Evolutionary conservation across 2,888 invertebrate species (phyloP).

Genomic region (Ormyrus nitidulus): DNA sequence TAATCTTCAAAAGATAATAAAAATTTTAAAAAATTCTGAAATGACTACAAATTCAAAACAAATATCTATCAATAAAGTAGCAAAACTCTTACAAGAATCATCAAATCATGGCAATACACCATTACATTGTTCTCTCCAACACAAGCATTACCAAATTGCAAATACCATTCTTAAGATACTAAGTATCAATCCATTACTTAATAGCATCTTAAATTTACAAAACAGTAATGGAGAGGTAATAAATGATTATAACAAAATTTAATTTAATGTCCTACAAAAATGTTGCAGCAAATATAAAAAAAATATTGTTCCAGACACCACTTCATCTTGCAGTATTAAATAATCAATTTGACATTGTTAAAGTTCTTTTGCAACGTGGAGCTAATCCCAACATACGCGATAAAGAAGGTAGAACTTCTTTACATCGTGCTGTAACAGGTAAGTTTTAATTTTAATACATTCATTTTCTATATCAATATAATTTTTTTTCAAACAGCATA

Average conservation of each 20-base stretch:
- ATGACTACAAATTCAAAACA: slow-evolving; percentile 6
- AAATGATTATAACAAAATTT: no score
- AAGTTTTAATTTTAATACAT: slow-evolving; percentile 30
- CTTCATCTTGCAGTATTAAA: slow-evolving; percentile 75
- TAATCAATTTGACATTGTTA: slow-evolving; percentile 72
- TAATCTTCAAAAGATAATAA: slow-evolving; percentile 60
- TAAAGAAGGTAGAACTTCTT: slow-evolving; percentile 73
- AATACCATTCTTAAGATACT: slow-evolving; percentile 74
- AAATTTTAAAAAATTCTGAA: slow-evolving; percentile 58
- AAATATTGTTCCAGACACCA: slow-evolving; percentile 67
- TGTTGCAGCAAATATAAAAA: neutral
- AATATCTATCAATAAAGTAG: slow-evolving; percentile 63
- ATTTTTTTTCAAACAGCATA: no score
- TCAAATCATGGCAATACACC: slow-evolving; percentile 77
- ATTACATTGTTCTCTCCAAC: slow-evolving; percentile 76
- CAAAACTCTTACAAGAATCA: slow-evolving; percentile 73
- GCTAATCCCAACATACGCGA: slow-evolving; percentile 76
- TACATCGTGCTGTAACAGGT: slow-evolving; percentile 75
- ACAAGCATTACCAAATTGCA: slow-evolving; percentile 63
- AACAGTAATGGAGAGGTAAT: slow-evolving; percentile 74
- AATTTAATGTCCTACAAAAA: neutral
- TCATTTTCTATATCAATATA: no score
- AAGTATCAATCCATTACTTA: slow-evolving; percentile 66
- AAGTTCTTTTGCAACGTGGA: slow-evolving; percentile 67
- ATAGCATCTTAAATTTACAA: slow-evolving; percentile 73